Evolutionary conservation across 2,797 vertebrate genomes (phyloP).

Genomic region (Alauda arvensis): DNA sequence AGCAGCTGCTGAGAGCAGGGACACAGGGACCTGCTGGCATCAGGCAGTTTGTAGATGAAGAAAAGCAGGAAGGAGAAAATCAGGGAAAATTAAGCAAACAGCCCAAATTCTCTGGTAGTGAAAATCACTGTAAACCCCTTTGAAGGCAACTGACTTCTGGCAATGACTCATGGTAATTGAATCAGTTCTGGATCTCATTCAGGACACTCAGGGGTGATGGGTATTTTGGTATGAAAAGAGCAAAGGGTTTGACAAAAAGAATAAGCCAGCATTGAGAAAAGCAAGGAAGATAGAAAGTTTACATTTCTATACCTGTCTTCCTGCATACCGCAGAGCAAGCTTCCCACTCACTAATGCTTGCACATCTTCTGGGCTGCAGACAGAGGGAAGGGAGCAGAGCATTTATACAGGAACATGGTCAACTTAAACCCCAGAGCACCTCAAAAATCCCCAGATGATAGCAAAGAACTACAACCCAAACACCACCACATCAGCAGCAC

Average conservation of each 20-base stretch:
- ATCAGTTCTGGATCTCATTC: neutral
- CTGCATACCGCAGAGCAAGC: slow-evolving; percentile 91
- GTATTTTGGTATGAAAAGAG: neutral
- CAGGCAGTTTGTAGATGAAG: neutral
- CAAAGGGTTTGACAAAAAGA: neutral
- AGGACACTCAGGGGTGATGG: neutral
- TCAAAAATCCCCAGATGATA: neutral
- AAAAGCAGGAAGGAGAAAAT: neutral
- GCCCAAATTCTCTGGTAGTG: neutral
- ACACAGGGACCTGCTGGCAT: neutral
- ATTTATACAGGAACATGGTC: neutral
- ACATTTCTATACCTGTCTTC: slow-evolving; percentile 85
- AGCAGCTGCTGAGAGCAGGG: neutral
- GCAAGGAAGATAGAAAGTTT: neutral
- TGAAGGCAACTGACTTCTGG: neutral
- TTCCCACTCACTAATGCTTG: slow-evolving; percentile 93
- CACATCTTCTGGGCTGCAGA: slow-evolving; percentile 90
- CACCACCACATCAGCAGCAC: neutral
- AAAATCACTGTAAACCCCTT: neutral
- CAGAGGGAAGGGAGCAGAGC: neutral
- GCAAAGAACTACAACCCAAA: neutral
- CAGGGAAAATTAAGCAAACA: neutral
- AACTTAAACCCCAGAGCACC: neutral
- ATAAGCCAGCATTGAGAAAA: neutral
- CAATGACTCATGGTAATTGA: neutral